These are phyloP conservation scores for Micromys minutus DNA, from an alignment of 2,113 vertebrate genomes.

Conservation along the genomic window DNA sequence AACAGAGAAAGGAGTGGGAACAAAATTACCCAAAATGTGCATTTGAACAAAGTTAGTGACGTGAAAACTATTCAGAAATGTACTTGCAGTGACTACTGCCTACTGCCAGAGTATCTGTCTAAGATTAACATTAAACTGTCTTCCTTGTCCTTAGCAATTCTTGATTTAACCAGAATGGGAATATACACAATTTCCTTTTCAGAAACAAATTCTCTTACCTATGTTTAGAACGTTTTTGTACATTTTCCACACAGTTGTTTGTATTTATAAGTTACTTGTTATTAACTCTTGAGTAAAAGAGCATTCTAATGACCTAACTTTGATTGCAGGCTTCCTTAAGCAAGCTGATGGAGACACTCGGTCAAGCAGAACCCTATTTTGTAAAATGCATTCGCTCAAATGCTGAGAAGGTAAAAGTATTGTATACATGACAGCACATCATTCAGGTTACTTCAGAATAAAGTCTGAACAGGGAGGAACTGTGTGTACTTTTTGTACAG, in stretches of 20 bases:
- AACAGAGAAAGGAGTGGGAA: not conserved
- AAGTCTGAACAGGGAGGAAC: not conserved
- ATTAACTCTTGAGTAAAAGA: not conserved
- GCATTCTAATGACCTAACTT: constrained; percentile 59
- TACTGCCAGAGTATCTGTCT: not conserved
- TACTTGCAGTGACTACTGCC: not conserved
- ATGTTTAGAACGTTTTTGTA: not conserved
- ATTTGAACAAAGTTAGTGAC: constrained; percentile 36
- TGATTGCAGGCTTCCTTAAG: constrained; percentile 93
- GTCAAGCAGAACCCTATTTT: constrained; percentile 98
- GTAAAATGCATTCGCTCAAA: constrained; percentile 99
- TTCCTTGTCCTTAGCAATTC: not conserved
- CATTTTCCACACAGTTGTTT: constrained; percentile 48
- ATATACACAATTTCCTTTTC: constrained; percentile 10
- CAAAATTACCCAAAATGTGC: not conserved
- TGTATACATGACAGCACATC: not conserved
- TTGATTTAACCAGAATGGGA: constrained; percentile 26
- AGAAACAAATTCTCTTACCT: constrained; percentile 14
- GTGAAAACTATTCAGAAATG: constrained; percentile 37
- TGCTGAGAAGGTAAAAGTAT: constrained; percentile 94
- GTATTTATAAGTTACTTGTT: constrained; percentile 18
- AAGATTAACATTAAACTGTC: constrained; percentile 31
- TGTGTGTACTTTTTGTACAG: constrained; percentile 6
- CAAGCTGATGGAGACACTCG: constrained; percentile 98
- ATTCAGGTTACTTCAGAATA: constrained; percentile 21